Conservation (phyloP, 2,888 invertebrate species). For the Dasypolia templi region DNA sequence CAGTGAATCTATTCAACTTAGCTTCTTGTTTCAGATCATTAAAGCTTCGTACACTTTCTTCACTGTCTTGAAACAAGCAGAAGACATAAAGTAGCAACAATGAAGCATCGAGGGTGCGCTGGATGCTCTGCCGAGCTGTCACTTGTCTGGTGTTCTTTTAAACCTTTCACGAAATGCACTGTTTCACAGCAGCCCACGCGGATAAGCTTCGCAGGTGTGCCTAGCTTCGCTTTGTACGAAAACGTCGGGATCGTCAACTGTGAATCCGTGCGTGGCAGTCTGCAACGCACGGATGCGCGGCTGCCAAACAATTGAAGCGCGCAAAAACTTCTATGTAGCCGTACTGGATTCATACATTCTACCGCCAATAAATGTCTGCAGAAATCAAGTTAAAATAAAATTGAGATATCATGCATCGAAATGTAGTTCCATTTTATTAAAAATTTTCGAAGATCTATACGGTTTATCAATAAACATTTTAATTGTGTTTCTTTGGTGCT, state of each 20-base stretch:
- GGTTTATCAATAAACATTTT: neutral
- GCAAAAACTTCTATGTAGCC: neutral
- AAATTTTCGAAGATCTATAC: too few species aligned
- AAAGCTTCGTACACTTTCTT: conserved; percentile 89
- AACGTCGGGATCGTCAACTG: neutral
- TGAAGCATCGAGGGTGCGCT: neutral
- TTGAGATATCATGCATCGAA: neutral
- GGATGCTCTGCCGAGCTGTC: neutral
- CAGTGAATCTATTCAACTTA: neutral
- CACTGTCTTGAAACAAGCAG: conserved; percentile 82
- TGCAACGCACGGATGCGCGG: neutral
- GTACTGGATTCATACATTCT: neutral
- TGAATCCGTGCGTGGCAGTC: too few species aligned
- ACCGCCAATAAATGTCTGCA: too few species aligned
- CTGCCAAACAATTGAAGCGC: neutral
- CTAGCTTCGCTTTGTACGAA: neutral
- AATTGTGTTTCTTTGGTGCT: neutral
- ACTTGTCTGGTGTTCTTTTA: neutral
- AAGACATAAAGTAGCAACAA: conserved; percentile 58
- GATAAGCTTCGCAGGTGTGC: neutral
- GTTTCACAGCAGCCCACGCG: neutral
- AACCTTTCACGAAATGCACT: neutral
- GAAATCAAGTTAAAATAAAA: too few species aligned
- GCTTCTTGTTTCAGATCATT: conserved; percentile 83
- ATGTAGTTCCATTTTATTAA: too few species aligned